These are phyloP conservation scores for Epinephelus moara DNA, from an alignment of 2,113 vertebrate species.

Conservation along the genomic window DNA sequence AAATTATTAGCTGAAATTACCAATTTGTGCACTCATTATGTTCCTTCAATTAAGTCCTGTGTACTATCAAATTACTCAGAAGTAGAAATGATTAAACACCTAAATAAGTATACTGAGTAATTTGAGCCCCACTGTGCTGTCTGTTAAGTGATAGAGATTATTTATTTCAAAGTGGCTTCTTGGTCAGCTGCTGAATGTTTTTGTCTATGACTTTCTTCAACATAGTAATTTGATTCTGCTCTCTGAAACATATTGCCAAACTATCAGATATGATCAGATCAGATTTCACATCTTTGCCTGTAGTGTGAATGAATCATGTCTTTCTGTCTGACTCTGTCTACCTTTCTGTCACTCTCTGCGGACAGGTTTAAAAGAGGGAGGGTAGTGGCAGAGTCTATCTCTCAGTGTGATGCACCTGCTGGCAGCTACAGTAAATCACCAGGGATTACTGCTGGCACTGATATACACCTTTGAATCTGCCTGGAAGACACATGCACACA, in stretches of 20 bases:
- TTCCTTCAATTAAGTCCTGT: too few relatives aligned
- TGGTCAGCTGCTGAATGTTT: background rate
- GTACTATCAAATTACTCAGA: too few relatives aligned
- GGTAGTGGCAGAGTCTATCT: conserved; percentile 13
- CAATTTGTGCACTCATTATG: background rate
- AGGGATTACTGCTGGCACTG: conserved; percentile 45
- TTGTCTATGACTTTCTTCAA: background rate
- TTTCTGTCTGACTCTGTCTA: background rate
- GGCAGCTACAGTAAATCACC: conserved; percentile 40
- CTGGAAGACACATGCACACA: conserved; percentile 5
- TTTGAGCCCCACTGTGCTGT: background rate
- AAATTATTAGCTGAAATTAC: background rate
- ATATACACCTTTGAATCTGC: conserved; percentile 24
- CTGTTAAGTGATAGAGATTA: background rate
- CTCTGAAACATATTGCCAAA: background rate
- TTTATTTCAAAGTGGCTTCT: background rate
- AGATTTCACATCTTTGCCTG: conserved; percentile 7
- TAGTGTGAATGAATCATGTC: conserved; percentile 8
- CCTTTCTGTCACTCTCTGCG: background rate
- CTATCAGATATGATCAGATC: conserved; percentile 9
- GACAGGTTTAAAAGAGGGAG: background rate
- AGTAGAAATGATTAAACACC: too few relatives aligned
- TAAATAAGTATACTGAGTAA: too few relatives aligned
- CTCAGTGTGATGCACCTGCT: conserved; percentile 23
- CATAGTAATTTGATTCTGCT: conserved; percentile 5